These are phyloP conservation scores for Drosophila picticornis DNA, from an alignment of 2,888 invertebrate genomes.

Conservation along the genomic window DNA sequence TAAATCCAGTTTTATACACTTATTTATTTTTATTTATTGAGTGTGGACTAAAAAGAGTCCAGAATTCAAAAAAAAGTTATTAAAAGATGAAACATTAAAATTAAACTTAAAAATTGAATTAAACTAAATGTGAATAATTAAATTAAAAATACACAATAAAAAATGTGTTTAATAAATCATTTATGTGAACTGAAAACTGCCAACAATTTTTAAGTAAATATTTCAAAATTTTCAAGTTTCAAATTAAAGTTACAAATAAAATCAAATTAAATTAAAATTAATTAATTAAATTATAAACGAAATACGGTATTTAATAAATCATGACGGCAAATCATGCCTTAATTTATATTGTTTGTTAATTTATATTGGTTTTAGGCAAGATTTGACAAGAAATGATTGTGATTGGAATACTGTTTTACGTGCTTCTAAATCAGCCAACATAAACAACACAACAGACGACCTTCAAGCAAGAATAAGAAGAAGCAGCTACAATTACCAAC, in stretches of 20 bases:
- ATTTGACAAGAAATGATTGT: neutral
- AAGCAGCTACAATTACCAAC: conserved; percentile 29
- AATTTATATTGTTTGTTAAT: neutral
- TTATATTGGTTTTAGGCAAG: neutral
- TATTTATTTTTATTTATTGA: neutral
- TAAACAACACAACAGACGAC: conserved; percentile 43
- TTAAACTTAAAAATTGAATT: neutral
- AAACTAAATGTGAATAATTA: neutral
- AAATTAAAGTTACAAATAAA: neutral
- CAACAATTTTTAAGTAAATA: neutral
- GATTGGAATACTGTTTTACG: conserved; percentile 28
- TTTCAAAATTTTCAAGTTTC: neutral
- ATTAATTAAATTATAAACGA: neutral
- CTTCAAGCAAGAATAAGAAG: conserved; percentile 55
- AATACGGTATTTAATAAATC: neutral
- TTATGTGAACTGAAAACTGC: neutral
- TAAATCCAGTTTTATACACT: neutral
- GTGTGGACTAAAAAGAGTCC: neutral
- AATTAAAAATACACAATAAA: neutral
- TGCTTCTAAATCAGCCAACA: conserved; percentile 7
- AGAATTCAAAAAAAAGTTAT: neutral
- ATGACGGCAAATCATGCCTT: neutral
- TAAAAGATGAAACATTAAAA: rapidly evolving
- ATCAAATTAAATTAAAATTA: neutral
- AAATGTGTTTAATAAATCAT: neutral